Conservation (phyloP, 2,797 vertebrate species). For the Alectoris magna region DNA sequence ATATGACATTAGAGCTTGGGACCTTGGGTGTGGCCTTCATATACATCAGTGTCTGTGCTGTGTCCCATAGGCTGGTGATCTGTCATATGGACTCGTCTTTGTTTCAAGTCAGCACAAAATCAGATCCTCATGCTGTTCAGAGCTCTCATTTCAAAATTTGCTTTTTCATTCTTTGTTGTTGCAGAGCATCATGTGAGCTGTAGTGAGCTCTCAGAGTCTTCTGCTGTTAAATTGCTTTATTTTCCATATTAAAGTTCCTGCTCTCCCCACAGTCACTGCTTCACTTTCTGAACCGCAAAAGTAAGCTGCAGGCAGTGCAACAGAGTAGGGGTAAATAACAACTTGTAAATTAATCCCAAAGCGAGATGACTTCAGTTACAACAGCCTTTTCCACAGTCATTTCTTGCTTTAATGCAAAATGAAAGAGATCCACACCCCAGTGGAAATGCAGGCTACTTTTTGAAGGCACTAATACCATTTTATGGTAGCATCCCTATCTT, state of each 20-base stretch:
- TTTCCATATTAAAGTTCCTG: not conserved
- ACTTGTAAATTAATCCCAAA: not conserved
- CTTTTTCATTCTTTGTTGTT: not conserved
- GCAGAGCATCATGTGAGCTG: not conserved
- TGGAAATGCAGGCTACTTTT: not conserved
- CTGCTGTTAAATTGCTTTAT: not conserved
- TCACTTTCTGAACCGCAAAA: not conserved
- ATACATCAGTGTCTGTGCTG: accelerated
- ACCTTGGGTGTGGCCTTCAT: not conserved
- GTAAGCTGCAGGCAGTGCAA: not conserved
- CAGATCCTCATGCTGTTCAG: not conserved
- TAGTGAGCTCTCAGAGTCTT: not conserved
- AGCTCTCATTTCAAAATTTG: not conserved
- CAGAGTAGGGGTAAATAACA: not conserved
- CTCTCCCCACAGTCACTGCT: not conserved
- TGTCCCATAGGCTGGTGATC: not conserved
- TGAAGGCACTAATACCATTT: not conserved
- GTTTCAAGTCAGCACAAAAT: not conserved
- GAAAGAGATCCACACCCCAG: not conserved
- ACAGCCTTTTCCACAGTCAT: not conserved
- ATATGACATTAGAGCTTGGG: not conserved
- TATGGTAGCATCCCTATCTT: not conserved
- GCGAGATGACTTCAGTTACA: not conserved
- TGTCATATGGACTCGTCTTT: accelerated
- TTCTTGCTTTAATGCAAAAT: not conserved